A percentile compares a stretch with the other conserved stretches of the same genome.
phyloP scores from a whole-genome alignment of 35 echinoderm and acorn worm genomes.

The Hemicentrotus pulcherrimus region DNA sequence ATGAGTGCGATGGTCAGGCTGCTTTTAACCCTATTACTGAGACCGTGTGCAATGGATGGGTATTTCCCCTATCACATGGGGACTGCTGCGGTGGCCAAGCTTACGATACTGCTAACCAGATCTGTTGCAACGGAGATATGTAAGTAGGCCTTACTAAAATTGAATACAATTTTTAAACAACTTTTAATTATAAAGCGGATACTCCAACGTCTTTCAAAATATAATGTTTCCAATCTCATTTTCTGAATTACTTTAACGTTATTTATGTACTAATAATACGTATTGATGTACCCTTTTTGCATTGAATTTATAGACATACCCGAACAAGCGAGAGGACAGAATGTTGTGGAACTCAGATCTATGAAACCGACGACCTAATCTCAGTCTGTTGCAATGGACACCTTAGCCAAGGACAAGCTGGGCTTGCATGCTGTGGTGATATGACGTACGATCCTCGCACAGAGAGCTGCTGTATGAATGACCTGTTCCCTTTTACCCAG shows the following conservation, averaged over 20 bases:
- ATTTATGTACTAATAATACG: too few species aligned
- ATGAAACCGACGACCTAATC: constrained; percentile 17
- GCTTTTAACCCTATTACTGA: constrained; percentile 60
- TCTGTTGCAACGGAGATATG: constrained; percentile 64
- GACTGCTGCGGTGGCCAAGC: constrained; percentile 54
- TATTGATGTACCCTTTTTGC: neutral
- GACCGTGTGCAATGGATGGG: constrained; percentile 60
- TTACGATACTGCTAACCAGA: constrained; percentile 34
- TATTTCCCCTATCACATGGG: constrained; percentile 37
- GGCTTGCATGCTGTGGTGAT: constrained; percentile 57
- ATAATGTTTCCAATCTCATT: too few species aligned
- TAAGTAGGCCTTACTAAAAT: constrained; percentile 24
- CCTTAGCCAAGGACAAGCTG: constrained; percentile 24
- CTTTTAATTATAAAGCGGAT: too few species aligned
- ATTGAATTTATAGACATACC: constrained; percentile 20
- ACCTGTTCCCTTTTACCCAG: neutral
- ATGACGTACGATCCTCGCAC: constrained; percentile 40
- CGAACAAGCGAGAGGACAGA: neutral
- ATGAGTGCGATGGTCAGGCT: constrained; percentile 47
- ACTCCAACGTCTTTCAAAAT: too few species aligned
- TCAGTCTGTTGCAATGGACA: constrained; percentile 42
- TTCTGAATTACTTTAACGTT: too few species aligned
- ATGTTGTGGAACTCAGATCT: constrained; percentile 53
- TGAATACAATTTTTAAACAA: too few species aligned
- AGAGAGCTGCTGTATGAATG: constrained; percentile 30